Conservation (phyloP, 2,113 vertebrate genomes). For the Brachyistius frenatus region DNA sequence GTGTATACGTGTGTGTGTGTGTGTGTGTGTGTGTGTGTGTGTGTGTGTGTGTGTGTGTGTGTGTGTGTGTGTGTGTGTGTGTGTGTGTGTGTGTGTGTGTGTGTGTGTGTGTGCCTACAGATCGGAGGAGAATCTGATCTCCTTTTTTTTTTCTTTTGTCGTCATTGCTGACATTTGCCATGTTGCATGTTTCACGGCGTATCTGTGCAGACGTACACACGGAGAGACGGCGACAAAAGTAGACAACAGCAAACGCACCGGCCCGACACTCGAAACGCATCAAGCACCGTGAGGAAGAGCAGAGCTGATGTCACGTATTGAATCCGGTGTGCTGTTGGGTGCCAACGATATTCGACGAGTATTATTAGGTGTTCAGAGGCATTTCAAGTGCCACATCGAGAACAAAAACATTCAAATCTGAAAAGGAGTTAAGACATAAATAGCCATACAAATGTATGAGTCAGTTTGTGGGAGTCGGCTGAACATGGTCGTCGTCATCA, state of each 20-base stretch:
- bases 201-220: slow-evolving; percentile 17
- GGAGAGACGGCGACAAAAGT: slow-evolving; percentile 50
- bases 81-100: background rate
- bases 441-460: slow-evolving; percentile 45
- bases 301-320: background rate
- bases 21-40: slow-evolving; percentile 16
- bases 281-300: slow-evolving; percentile 19
- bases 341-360: background rate
- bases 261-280: slow-evolving; percentile 9
- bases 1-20: background rate
- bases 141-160: slow-evolving; percentile 13
- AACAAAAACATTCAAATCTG: slow-evolving; percentile 32
- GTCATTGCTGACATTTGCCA: slow-evolving; percentile 54
- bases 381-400: slow-evolving; percentile 15
- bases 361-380: slow-evolving; percentile 24
- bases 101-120: slow-evolving; percentile 21
- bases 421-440: slow-evolving; percentile 52
- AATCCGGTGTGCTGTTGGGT: background rate
- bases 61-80: background rate
- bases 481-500: slow-evolving; percentile 45
- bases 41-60: background rate
- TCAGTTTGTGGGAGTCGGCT: slow-evolving; percentile 58
- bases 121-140: slow-evolving; percentile 29
- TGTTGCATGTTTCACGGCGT: slow-evolving; percentile 46
- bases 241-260: slow-evolving; percentile 45